Percentiles rank a stretch among this genome's conserved stretches.
Conservation (phyloP, 2,797 vertebrate genomes). For the Chromis chromis region DNA sequence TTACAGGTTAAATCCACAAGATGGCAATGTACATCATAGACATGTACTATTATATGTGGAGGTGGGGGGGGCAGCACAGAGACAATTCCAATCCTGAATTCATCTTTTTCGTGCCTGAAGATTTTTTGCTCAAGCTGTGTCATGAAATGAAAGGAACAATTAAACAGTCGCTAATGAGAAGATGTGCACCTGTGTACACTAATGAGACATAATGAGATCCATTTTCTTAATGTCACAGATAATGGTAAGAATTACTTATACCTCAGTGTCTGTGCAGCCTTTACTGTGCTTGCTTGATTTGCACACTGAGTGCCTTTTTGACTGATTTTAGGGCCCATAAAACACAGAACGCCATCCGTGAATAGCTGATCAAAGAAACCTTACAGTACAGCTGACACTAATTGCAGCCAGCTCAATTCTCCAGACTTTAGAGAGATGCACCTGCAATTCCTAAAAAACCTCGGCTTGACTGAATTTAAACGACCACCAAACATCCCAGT, state of each 20-base stretch:
- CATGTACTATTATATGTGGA: constrained; percentile 6
- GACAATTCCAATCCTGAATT: constrained; percentile 4
- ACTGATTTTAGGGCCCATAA: constrained; percentile 14
- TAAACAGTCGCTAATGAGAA: constrained; percentile 27
- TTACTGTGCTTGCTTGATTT: constrained; percentile 36
- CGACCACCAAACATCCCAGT: constrained; percentile 62
- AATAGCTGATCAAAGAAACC: constrained; percentile 56
- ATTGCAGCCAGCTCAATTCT: constrained; percentile 59
- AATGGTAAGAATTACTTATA: constrained; percentile 46
- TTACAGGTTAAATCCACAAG: constrained; percentile 67
- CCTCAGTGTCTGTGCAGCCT: constrained; percentile 13
- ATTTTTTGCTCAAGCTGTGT: constrained; percentile 44
- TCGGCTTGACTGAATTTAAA: constrained; percentile 60
- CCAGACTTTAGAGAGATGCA: constrained; percentile 58
- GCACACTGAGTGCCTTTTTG: constrained; percentile 26
- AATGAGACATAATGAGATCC: constrained; percentile 57
- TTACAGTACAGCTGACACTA: constrained; percentile 59
- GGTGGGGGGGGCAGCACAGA: constrained; percentile 3
- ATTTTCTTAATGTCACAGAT: constrained; percentile 62
- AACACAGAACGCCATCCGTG: constrained; percentile 19
- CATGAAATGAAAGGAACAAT: constrained; percentile 54
- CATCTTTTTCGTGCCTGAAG: constrained; percentile 43
- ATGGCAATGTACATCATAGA: constrained; percentile 62
- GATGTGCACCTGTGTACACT: constrained; percentile 62
- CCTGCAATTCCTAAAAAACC: constrained; percentile 63